phyloP scores from a whole-genome alignment of 2,113 vertebrate species.

The Prolemur simus region DNA sequence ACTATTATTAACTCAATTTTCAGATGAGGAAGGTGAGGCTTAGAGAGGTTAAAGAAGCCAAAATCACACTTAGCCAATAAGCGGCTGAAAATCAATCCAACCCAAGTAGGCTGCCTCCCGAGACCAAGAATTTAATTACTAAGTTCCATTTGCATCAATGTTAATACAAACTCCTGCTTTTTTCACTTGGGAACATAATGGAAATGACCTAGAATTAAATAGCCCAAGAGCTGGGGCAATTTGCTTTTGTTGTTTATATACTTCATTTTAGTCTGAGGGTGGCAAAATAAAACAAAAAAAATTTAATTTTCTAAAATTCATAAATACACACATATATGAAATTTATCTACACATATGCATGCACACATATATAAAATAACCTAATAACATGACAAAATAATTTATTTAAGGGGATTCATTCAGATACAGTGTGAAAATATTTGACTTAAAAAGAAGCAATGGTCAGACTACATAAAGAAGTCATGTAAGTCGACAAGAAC shows the following conservation, averaged over 20 bases:
- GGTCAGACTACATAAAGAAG: not conserved
- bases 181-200: not conserved
- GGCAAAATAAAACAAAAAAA: conserved; percentile 13
- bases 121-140: not conserved
- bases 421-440: not conserved
- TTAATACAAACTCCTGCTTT: not conserved
- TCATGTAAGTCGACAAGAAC: not conserved
- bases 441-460: not conserved
- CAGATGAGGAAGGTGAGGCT: not conserved
- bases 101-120: not conserved
- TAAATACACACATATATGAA: not conserved
- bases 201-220: conserved; percentile 29
- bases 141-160: not conserved
- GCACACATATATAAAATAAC: not conserved
- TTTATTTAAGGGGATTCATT: not conserved
- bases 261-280: not conserved
- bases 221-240: not conserved
- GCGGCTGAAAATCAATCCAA: not conserved
- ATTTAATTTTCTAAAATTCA: conserved; percentile 7
- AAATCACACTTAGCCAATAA: not conserved
- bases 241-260: not conserved
- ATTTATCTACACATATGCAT: not conserved
- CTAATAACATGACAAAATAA: not conserved
- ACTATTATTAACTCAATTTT: not conserved
- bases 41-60: not conserved